A percentile compares a stretch with the other conserved stretches of the same genome.
phyloP scores from a whole-genome alignment of 2,797 vertebrate species.

The Enteromius anoplus region DNA sequence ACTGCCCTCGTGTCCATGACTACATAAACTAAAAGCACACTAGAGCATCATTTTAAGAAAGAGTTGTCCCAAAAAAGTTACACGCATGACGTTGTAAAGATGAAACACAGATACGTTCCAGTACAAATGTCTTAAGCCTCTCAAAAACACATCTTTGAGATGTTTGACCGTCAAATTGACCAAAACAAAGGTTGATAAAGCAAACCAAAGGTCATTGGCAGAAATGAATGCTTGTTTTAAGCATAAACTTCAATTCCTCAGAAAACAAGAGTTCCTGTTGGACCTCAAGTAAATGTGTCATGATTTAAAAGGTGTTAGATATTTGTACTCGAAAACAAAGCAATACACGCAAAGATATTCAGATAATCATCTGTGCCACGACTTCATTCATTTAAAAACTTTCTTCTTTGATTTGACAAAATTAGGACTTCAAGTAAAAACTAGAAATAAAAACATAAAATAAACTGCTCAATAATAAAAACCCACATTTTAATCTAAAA shows the following conservation, averaged over 20 bases:
- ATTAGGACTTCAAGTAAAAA: no score
- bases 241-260: no score
- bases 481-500: no score
- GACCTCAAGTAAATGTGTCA: background rate
- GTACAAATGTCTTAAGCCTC: no score
- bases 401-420: no score
- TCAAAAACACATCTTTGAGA: no score
- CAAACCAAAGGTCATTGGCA: no score
- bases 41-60: background rate
- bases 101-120: background rate
- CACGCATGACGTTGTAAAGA: background rate
- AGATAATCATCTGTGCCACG: background rate
- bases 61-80: background rate
- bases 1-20: background rate
- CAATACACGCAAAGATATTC: background rate
- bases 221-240: no score
- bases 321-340: background rate
- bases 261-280: background rate
- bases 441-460: no score
- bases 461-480: no score
- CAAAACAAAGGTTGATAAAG: background rate
- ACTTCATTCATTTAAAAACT: background rate
- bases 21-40: background rate
- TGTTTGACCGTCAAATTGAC: background rate
- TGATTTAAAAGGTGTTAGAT: background rate